A percentile compares a stretch with the other conserved stretches of the same genome.
These are phyloP conservation scores for Leptobrachium leishanense DNA, from an alignment of 2,113 vertebrate species.

Conservation along the genomic window DNA sequence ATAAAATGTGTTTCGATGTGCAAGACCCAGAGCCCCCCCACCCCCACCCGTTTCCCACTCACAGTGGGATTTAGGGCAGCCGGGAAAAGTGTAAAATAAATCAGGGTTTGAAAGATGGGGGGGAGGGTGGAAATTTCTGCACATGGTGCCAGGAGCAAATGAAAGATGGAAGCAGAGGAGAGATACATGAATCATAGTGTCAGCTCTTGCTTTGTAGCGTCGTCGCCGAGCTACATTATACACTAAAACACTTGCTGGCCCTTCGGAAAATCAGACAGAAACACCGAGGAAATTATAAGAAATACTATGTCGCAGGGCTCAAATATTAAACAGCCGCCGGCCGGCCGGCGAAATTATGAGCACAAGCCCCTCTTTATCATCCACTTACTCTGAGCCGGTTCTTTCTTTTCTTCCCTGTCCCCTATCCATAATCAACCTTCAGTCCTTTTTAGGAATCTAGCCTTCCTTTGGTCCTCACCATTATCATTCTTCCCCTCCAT, in stretches of 20 bases:
- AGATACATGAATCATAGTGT: constrained; percentile 21
- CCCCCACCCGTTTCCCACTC: not conserved
- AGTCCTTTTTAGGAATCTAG: too few species aligned
- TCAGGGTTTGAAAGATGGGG: constrained; percentile 25
- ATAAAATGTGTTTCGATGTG: too few species aligned
- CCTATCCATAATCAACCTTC: too few species aligned
- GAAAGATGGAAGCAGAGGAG: constrained; percentile 1
- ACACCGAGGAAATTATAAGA: not conserved
- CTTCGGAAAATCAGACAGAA: not conserved
- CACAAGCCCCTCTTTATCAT: too few species aligned
- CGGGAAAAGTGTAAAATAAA: constrained; percentile 5
- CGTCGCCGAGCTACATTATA: constrained; percentile 3
- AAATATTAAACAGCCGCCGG: not conserved
- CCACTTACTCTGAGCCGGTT: too few species aligned
- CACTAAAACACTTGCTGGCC: not conserved
- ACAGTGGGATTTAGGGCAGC: not conserved
- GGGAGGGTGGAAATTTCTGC: constrained; percentile 22
- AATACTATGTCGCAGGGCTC: not conserved
- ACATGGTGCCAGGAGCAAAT: constrained; percentile 11
- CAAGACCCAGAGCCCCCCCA: not conserved
- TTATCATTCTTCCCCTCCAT: too few species aligned
- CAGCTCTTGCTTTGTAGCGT: constrained; percentile 5
- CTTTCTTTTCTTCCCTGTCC: too few species aligned
- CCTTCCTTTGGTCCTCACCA: too few species aligned
- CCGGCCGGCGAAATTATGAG: too few species aligned